Evolutionary conservation across 2,888 invertebrate genomes (phyloP), one percentile per base, ranked within the genome.

Genomic region (Drosophila cracens): DNA sequence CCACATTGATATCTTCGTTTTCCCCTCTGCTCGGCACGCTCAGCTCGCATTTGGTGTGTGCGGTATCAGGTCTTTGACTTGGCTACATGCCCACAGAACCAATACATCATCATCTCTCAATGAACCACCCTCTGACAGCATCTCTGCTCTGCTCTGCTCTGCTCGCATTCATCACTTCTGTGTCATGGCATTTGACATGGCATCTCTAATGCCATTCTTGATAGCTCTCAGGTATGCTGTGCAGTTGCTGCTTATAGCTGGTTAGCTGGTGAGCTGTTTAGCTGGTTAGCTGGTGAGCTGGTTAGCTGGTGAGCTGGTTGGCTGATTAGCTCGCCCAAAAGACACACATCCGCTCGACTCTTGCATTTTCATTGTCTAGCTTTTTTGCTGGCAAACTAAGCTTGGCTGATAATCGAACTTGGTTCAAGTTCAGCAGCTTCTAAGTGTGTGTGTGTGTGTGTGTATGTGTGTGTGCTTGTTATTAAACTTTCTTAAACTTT

Each of bases 21-120:
- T 61, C 61, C 60, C 67, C 78, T 61, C 82, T 64, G 64, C 79
- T 65, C 38, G 52, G 68, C 90, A 85, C 90, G 85, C 90, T 85
- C 82, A 40, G 82, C 60, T 76, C 51, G 79, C 70, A 64, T 73
- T 69, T 79, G 75, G 79, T 59, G 82, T 85, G 90, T 90, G 84
- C 89, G 68, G 88, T 90, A 90, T 90, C 90, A 84, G 70, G 74
- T 83, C 90, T 88, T 84, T 85, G 83, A 79, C 83, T 65, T 69
- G 76, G 83, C 80, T 82, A 72, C 79, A 81, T 79, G 85, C 66
- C 70, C 67, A 51, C 51, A 18, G 8, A 8, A 34, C 11, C 34
- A 25, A 33, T 0, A 18, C 53, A 25, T 40, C 56, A 29, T 46
- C 57, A 46, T 57, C 57, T 57, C 62, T 77, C 78, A 76, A 81